Percentiles rank a stretch among this genome's conserved stretches.
Evolutionary conservation across 1,140 invertebrate genomes (phyloP).

Genomic region (Temnothorax curvispinosus): DNA sequence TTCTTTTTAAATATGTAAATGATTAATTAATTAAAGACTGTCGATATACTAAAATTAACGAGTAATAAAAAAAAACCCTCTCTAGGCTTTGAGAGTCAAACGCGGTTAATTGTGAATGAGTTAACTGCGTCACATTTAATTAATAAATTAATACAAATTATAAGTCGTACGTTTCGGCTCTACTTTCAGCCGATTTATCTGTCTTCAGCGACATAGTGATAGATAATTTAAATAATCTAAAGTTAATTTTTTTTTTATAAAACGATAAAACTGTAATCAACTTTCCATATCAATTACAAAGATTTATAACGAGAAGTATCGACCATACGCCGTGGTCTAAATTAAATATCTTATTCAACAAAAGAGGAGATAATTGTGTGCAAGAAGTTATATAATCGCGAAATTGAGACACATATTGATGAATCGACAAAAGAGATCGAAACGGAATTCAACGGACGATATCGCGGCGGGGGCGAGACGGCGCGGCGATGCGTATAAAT

Average conservation of each 20-base stretch:
- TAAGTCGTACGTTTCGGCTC: no score
- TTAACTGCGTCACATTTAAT: no score
- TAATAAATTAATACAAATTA: no score
- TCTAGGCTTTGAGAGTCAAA: no score
- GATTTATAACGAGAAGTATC: background rate
- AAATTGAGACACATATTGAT: background rate
- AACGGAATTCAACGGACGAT: constrained; percentile 13
- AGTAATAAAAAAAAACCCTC: no score
- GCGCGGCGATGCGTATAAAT: constrained; percentile 44
- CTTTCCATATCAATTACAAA: background rate
- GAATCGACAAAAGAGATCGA: constrained; percentile 13
- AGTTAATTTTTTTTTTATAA: no score
- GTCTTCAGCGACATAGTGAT: no score
- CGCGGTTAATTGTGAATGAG: no score
- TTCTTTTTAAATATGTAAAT: background rate
- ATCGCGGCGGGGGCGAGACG: constrained; percentile 51
- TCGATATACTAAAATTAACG: no score
- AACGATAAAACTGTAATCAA: background rate
- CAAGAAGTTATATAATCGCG: background rate
- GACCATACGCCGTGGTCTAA: background rate
- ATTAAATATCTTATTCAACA: background rate
- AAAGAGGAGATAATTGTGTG: background rate
- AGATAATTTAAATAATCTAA: no score
- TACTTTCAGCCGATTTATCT: no score
- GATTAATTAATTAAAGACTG: no score